Evolutionary conservation across 2,888 invertebrate genomes (phyloP).

Genomic region (Eubasilissa splendida): DNA sequence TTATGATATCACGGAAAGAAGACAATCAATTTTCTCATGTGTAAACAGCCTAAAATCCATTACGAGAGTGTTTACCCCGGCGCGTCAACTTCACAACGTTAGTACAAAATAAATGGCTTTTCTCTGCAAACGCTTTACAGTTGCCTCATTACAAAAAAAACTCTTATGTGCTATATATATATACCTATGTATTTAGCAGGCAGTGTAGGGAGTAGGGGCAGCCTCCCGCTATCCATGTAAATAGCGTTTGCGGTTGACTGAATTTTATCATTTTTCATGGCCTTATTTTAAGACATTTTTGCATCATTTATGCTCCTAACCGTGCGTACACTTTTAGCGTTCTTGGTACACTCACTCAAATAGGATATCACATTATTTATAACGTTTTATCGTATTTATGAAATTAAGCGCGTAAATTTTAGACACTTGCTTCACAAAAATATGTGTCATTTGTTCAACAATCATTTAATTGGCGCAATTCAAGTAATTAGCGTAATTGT

Average conservation of each 20-base stretch:
- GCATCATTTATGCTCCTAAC: conserved; percentile 59
- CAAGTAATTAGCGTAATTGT: too few species aligned
- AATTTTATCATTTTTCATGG: conserved; percentile 59
- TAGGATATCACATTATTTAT: conserved; percentile 2
- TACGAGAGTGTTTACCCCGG: not conserved
- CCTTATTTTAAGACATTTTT: conserved; percentile 59
- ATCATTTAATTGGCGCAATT: too few species aligned
- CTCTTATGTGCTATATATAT: conserved; percentile 3
- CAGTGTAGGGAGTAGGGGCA: not conserved
- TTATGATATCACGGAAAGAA: not conserved
- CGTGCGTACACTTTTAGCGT: conserved; percentile 57
- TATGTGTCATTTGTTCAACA: too few species aligned
- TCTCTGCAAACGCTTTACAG: conserved; percentile 9
- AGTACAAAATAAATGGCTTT: conserved; percentile 27
- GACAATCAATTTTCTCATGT: conserved; percentile 9
- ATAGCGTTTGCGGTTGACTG: conserved; percentile 59
- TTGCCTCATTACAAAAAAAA: not conserved
- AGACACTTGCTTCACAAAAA: too few species aligned
- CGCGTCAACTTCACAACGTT: conserved; percentile 19
- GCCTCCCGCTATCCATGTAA: conserved; percentile 47
- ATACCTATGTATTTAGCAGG: not conserved
- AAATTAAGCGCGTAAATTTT: too few species aligned
- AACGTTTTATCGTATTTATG: too few species aligned
- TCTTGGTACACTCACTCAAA: conserved; percentile 47
- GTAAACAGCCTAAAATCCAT: conserved; percentile 30